Evolutionary conservation across 2,797 vertebrate species (phyloP).

Genomic region (Myotis myotis): DNA sequence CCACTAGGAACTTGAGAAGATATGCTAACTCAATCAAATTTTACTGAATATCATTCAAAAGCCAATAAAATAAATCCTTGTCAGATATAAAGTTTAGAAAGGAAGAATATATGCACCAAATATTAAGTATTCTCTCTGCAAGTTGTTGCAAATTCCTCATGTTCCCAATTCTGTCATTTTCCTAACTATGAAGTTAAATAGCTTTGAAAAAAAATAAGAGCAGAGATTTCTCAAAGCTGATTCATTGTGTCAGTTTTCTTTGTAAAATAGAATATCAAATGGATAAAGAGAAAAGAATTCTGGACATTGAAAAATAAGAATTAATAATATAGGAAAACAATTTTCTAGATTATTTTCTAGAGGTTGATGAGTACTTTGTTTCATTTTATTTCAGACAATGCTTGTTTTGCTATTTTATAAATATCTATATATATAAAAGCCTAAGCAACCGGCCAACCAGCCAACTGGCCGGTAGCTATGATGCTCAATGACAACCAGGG

Average conservation of each 20-base stretch:
- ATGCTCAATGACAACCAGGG: too few species aligned
- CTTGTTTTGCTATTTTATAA: not conserved
- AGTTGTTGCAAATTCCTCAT: not conserved
- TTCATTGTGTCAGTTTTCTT: not conserved
- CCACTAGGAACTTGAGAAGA: not conserved
- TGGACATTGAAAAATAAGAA: not conserved
- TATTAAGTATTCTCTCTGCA: not conserved
- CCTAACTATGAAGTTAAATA: conserved; percentile 13
- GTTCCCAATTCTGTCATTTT: not conserved
- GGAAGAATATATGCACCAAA: not conserved
- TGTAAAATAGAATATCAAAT: not conserved
- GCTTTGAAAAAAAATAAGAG: not conserved
- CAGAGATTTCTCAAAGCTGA: not conserved
- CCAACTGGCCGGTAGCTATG: too few species aligned
- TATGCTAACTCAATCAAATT: not conserved
- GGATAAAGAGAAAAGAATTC: not conserved
- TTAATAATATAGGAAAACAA: not conserved
- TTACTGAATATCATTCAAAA: conserved; percentile 21
- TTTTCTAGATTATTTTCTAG: not conserved
- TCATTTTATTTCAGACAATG: conserved; percentile 13
- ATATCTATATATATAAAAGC: not conserved
- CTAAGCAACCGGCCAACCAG: too few species aligned
- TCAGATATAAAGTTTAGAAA: not conserved
- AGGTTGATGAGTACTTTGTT: not conserved
- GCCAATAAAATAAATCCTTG: not conserved